Evolutionary conservation across 1,140 invertebrate genomes (phyloP).

Genomic region (Dryas iulia): DNA sequence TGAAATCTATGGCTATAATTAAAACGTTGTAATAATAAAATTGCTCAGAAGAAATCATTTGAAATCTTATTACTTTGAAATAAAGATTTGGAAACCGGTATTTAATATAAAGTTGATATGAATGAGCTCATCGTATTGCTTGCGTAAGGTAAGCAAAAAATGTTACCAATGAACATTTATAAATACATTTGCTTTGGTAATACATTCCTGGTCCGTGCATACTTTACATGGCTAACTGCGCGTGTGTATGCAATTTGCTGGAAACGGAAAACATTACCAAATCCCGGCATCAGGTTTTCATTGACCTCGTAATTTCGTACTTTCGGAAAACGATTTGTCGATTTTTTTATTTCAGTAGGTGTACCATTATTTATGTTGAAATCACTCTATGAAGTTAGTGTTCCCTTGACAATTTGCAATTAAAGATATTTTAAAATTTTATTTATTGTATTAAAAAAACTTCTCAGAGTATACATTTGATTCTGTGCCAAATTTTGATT

Average conservation of each 20-base stretch:
- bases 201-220: constrained; percentile 29
- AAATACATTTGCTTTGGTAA: constrained; percentile 35
- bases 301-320: constrained; percentile 29
- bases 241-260: constrained; percentile 28
- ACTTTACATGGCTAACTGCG: constrained; percentile 20
- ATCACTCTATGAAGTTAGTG: background rate
- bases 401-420: background rate
- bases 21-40: constrained; percentile 16
- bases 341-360: background rate
- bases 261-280: constrained; percentile 35
- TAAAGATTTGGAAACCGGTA: constrained; percentile 24
- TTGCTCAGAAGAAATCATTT: constrained; percentile 18
- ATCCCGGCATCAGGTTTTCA: constrained; percentile 28
- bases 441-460: background rate
- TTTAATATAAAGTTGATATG: constrained; percentile 39
- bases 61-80: constrained; percentile 19
- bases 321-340: constrained; percentile 23
- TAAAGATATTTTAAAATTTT: background rate
- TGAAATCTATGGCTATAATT: constrained; percentile 3
- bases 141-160: constrained; percentile 46
- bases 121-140: constrained; percentile 50
- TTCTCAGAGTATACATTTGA: background rate
- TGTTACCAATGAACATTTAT: constrained; percentile 32
- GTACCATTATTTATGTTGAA: background rate
- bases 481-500: background rate